phyloP scores from a whole-genome alignment of 2,888 invertebrate species.

The Agrotis puta region DNA sequence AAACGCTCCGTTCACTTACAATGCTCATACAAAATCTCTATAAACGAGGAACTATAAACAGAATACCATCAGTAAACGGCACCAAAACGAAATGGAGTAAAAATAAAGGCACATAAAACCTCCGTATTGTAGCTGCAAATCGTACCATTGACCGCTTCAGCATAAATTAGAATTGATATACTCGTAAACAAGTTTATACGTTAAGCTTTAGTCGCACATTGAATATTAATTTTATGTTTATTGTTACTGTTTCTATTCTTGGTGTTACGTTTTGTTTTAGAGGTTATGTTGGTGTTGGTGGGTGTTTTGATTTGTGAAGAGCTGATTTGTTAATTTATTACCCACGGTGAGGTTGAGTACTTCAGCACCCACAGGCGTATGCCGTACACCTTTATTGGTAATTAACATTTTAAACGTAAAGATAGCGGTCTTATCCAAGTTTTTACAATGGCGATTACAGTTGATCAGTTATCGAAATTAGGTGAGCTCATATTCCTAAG shows the following conservation, averaged over 20 bases:
- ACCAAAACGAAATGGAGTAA: slow-evolving; percentile 43
- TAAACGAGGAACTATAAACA: slow-evolving; percentile 32
- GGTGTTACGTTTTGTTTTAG: slow-evolving; percentile 27
- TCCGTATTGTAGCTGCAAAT: slow-evolving; percentile 45
- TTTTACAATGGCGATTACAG: no score
- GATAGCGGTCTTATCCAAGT: no score
- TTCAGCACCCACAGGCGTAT: no score
- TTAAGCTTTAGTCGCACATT: slow-evolving; percentile 52
- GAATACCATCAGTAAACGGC: slow-evolving; percentile 27
- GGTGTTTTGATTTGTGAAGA: background rate
- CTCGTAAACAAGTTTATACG: slow-evolving; percentile 64
- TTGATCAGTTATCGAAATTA: no score
- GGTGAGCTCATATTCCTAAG: no score
- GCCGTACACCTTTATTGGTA: no score
- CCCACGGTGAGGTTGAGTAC: no score
- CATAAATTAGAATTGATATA: slow-evolving; percentile 64
- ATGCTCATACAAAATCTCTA: background rate
- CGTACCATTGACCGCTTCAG: slow-evolving; percentile 52
- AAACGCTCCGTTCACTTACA: slow-evolving; percentile 1
- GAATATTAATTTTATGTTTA: slow-evolving; percentile 65
- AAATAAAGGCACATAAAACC: slow-evolving; percentile 48
- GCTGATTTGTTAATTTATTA: background rate
- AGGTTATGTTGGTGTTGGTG: background rate
- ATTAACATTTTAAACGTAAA: no score
- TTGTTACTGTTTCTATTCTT: slow-evolving; percentile 43